Percentiles rank a stretch among this genome's conserved stretches.
Conservation (phyloP, 2,113 vertebrate genomes). For the Crotophaga sulcirostris region DNA sequence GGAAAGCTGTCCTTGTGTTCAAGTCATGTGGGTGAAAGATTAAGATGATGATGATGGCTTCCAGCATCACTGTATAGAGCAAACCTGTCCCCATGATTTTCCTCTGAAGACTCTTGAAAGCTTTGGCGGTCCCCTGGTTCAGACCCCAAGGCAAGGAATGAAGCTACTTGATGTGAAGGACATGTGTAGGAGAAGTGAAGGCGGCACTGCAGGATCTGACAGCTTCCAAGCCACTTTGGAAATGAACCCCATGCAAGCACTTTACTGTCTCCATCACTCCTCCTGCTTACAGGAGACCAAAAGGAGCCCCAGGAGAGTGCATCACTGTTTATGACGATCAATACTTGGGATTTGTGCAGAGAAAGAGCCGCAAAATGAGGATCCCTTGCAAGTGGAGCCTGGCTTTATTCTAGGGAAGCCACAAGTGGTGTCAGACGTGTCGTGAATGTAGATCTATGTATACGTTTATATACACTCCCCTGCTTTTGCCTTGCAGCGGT, state of each 20-base stretch:
- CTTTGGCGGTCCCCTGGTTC: background rate
- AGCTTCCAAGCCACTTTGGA: background rate
- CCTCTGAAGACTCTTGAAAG: background rate
- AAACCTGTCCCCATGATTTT: background rate
- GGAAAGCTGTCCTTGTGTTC: background rate
- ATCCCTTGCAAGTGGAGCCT: background rate
- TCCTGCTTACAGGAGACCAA: background rate
- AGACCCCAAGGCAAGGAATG: background rate
- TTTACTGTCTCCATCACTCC: background rate
- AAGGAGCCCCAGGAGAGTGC: background rate
- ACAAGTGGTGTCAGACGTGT: background rate
- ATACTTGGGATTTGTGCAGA: background rate
- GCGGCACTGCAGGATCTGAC: background rate
- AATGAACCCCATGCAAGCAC: fast-evolving
- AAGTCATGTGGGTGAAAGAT: background rate
- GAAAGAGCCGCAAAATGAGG: background rate
- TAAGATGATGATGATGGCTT: background rate
- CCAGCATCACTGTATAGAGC: background rate
- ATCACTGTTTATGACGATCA: fast-evolving
- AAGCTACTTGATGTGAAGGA: background rate
- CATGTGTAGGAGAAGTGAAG: background rate
- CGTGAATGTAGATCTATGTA: background rate
- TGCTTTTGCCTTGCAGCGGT: background rate
- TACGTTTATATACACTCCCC: background rate
- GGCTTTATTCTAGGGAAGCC: background rate